These are phyloP conservation scores for Papilio polyxenes DNA, from an alignment of 1,140 invertebrate species.

Conservation along the genomic window DNA sequence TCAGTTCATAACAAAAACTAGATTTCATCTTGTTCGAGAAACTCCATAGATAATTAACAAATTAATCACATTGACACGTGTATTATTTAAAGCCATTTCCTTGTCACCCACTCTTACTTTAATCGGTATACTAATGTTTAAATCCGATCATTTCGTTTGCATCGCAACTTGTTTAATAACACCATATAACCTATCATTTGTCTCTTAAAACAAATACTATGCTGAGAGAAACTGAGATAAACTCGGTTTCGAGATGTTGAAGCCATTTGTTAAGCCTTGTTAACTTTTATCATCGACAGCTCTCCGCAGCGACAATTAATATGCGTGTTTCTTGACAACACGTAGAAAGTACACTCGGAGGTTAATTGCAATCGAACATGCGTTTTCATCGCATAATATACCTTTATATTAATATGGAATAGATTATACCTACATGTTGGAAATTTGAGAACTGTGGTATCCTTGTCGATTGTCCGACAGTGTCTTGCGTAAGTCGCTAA, in stretches of 20 bases:
- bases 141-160: conserved; percentile 23
- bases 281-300: conserved; percentile 40
- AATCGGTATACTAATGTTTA: conserved; percentile 17
- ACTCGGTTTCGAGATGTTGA: conserved; percentile 38
- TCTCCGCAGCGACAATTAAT: conserved; percentile 36
- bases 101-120: neutral
- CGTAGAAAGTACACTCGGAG: conserved; percentile 29
- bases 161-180: conserved; percentile 36
- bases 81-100: conserved; percentile 2
- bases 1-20: neutral
- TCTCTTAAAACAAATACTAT: conserved; percentile 38
- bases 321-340: conserved; percentile 36
- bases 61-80: neutral
- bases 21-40: neutral
- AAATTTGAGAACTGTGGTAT: too few species aligned
- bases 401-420: too few species aligned
- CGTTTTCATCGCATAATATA: neutral
- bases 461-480: too few species aligned
- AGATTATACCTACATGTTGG: neutral
- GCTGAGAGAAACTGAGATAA: conserved; percentile 35
- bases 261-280: conserved; percentile 49
- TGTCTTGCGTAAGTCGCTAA: too few species aligned
- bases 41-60: neutral
- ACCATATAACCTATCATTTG: conserved; percentile 32
- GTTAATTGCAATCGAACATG: conserved; percentile 29